Evolutionary conservation across 2,797 vertebrate species (phyloP), one percentile per base, ranked within the genome.

Genomic region (Lates japonicus): DNA sequence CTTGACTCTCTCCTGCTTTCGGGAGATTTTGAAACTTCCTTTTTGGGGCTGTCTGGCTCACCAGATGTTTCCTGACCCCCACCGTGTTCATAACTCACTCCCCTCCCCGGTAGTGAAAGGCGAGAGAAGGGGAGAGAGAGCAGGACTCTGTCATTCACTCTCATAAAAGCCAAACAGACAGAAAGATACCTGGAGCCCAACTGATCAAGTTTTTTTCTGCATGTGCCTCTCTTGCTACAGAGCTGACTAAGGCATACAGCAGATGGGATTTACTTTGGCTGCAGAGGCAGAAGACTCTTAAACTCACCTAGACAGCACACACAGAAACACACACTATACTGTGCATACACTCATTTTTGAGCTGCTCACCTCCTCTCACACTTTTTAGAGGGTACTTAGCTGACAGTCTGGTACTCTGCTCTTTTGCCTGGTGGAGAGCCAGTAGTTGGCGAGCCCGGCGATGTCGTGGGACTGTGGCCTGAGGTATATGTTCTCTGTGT

Each of bases 401-500:
- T 75, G 22, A 46, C 52, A 49, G 51, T 57, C 52, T 20, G 39
- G 20, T 20, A 12, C 61, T n/a, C 39, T 62, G 51, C 48, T 68
- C 25, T 64, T 86, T 78, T 66, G 5, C 31, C 19, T 51, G 55
- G 64, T 72, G 48, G 74, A 76, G 63, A 70, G 76, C n/a, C 68
- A 70, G 77, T 31, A 22, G 9, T 57, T 41, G 6, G 22, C 55
- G 48, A 76, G 35, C 35, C 25, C 25, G 3, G 55, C 72, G 84
- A 98, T 99, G 97, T 97, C 97, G 91, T 99, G 97, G 97, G 98
- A 98, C 49, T 98, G 98, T 91, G 98, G 98, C 90, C 97, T 99
- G 90, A 97, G 94, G 94, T 97, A 97, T 92, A 93, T 99, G 85
- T 99, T 99, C 87, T 95, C 97, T 87, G 95, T 97, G 89, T 92